phyloP scores from a whole-genome alignment of 2,888 invertebrate species.

The Tetragonula carbonaria region DNA sequence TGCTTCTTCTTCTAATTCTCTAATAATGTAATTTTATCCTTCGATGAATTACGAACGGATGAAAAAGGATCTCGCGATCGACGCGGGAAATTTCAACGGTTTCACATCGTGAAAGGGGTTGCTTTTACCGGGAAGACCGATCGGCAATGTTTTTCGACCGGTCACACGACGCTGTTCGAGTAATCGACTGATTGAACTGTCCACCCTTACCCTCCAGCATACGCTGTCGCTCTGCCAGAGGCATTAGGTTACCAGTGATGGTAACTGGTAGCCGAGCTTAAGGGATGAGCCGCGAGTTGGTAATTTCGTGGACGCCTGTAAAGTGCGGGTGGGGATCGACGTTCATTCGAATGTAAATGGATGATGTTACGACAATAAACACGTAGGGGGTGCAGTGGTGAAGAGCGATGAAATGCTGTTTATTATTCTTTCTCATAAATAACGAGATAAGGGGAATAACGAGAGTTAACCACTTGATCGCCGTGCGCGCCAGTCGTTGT shows the following conservation, averaged over 20 bases:
- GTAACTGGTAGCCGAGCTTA: slow-evolving; percentile 51
- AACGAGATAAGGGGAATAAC: background rate
- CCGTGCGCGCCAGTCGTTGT: too few species aligned
- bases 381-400: too few species aligned
- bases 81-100: slow-evolving; percentile 54
- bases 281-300: slow-evolving; percentile 21
- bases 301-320: slow-evolving; percentile 46
- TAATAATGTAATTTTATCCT: slow-evolving; percentile 1
- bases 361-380: background rate
- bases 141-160: slow-evolving; percentile 45
- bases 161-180: slow-evolving; percentile 38
- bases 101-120: slow-evolving; percentile 45
- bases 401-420: background rate
- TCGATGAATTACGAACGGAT: background rate
- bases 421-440: background rate
- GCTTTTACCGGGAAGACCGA: slow-evolving; percentile 1
- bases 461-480: background rate
- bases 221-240: slow-evolving; percentile 7
- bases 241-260: slow-evolving; percentile 51
- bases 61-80: slow-evolving; percentile 1
- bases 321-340: background rate
- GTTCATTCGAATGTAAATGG: background rate
- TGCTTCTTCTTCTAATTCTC: too few species aligned
- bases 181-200: slow-evolving; percentile 67
- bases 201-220: slow-evolving; percentile 30